These are phyloP conservation scores for Rana temporaria DNA, from an alignment of 2,113 vertebrate genomes.

Conservation along the genomic window DNA sequence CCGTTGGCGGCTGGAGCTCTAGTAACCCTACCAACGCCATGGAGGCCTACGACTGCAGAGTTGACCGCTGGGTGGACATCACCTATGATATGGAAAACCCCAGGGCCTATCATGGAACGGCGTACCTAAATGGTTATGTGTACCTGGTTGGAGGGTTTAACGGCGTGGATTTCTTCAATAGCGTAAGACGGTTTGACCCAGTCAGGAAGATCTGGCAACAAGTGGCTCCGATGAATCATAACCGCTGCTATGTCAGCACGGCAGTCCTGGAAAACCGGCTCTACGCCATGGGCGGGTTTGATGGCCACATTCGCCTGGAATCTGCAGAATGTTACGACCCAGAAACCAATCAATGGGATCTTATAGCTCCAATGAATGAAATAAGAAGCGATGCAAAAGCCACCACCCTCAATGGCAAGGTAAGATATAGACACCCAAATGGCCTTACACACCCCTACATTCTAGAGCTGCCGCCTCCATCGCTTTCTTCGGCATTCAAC, in stretches of 20 bases:
- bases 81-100: slow-evolving; percentile 71
- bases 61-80: slow-evolving; percentile 78
- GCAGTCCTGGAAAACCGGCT: slow-evolving; percentile 71
- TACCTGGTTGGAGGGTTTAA: slow-evolving; percentile 82
- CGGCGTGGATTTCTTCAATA: slow-evolving; percentile 76
- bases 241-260: slow-evolving; percentile 82
- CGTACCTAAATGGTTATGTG: slow-evolving; percentile 75
- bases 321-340: slow-evolving; percentile 76
- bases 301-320: slow-evolving; percentile 77
- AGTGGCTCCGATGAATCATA: slow-evolving; percentile 85
- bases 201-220: slow-evolving; percentile 76
- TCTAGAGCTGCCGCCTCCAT: too few relatives aligned
- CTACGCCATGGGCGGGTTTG: slow-evolving; percentile 83
- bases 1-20: slow-evolving; percentile 80
- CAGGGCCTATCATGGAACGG: slow-evolving; percentile 75
- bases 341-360: slow-evolving; percentile 80
- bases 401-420: too few relatives aligned
- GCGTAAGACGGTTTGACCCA: slow-evolving; percentile 76
- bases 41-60: slow-evolving; percentile 75
- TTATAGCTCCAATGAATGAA: slow-evolving; percentile 79
- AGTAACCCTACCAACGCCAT: slow-evolving; percentile 75
- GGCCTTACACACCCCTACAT: too few relatives aligned
- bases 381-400: slow-evolving; percentile 73
- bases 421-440: slow-evolving; percentile 62
- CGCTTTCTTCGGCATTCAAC: too few relatives aligned